Evolutionary conservation across 35 echinoderm and acorn worm species (phyloP).

Genomic region (Hemicentrotus pulcherrimus): DNA sequence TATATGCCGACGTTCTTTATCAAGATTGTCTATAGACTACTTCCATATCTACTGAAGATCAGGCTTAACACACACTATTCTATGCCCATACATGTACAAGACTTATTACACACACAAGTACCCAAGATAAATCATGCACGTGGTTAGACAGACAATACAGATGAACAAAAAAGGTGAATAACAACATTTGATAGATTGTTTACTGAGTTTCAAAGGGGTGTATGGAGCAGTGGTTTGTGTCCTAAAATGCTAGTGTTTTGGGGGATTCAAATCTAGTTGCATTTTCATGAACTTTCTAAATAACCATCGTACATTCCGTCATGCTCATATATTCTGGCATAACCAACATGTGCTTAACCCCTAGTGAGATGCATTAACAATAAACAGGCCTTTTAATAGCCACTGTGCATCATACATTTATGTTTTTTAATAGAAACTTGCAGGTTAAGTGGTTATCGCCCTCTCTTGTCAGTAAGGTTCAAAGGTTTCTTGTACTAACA

Average conservation of each 20-base stretch:
- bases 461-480: not conserved
- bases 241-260: not conserved
- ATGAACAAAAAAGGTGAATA: not conserved
- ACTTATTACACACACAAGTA: not conserved
- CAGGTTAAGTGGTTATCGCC: not conserved
- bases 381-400: not conserved
- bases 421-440: not conserved
- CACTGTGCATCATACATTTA: not conserved
- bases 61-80: not conserved
- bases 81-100: not conserved
- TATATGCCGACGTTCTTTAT: not conserved
- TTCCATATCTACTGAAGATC: not conserved
- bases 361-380: not conserved
- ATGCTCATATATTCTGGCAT: not conserved
- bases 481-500: not conserved
- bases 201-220: not conserved
- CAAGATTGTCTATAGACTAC: not conserved
- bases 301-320: not conserved
- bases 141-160: not conserved
- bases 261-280: not conserved
- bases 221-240: not conserved
- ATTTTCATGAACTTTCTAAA: not conserved
- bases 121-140: not conserved
- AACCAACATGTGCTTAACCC: not conserved
- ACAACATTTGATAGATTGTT: not conserved